Conservation (phyloP, 2,797 vertebrate genomes). For the Artibeus lituratus region DNA sequence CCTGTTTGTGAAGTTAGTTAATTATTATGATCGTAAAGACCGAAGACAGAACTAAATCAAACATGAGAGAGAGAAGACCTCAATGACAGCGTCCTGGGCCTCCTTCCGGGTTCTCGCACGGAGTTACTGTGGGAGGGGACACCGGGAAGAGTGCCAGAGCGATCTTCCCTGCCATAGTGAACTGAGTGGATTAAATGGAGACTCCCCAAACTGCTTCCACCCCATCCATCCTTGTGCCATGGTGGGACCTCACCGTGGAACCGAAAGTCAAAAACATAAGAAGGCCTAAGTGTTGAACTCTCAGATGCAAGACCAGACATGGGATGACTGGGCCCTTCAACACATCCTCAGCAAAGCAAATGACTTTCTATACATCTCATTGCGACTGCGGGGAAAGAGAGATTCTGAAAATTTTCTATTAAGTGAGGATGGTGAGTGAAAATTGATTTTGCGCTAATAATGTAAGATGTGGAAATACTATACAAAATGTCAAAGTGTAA, state of each 20-base stretch:
- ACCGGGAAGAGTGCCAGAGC: not conserved
- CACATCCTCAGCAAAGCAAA: not conserved
- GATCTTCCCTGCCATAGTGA: not conserved
- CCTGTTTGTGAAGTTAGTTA: not conserved
- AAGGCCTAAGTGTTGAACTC: not conserved
- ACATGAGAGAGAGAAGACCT: not conserved
- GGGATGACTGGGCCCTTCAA: not conserved
- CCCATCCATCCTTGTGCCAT: not conserved
- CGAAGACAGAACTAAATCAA: not conserved
- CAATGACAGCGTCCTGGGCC: not conserved
- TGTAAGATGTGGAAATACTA: constrained; percentile 30
- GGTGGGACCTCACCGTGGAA: not conserved
- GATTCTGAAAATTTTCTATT: not conserved
- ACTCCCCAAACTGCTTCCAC: not conserved
- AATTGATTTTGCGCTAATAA: constrained; percentile 53
- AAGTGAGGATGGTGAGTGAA: not conserved
- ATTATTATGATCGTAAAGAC: not conserved
- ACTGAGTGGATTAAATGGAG: not conserved
- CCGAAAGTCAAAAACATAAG: not conserved
- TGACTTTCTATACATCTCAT: not conserved
- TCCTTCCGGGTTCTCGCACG: not conserved
- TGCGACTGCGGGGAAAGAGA: not conserved
- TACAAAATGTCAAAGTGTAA: constrained; percentile 35
- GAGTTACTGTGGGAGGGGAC: not conserved
- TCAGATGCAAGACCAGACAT: not conserved